Base-by-base conservation (phyloP, 1,140 invertebrate species). In the Micrasema minimum region DNA sequence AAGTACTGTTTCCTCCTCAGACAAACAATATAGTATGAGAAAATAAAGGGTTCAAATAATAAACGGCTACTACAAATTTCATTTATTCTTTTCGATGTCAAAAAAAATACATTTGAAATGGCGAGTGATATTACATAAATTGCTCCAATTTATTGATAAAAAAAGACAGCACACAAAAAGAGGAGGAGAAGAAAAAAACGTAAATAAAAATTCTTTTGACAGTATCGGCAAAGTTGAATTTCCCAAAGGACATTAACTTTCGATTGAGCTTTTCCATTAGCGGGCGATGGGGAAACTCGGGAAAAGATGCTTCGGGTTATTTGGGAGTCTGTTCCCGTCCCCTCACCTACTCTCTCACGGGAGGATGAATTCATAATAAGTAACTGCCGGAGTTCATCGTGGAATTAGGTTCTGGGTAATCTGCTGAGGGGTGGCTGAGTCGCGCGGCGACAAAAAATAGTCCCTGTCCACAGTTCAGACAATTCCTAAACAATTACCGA, bases 201-300 rank as follows among this genome's bases (percentile, higher is more conserved):
- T 72, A 75, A 75, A 75, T 74, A 74, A 75, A 74, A 75, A 75
- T 71, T 75, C 73, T 75, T 75, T 75, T 75, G 73, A 75, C 73
- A 75, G 66, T 72, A 75, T 75, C 69, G 73, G 62, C 73, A 72
- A 75, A 75, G 73, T 75, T 75, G 70, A 75, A 75, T 75, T 75
- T 75, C 73, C 73, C 73, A 72, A 72, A 75, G 73, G 73, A 75
- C 73, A 72, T 75, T 75, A 75, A 75, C 69, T 75, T 75, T 75
- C 73, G 73, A 75, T 75, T 75, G 73, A 72, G 73, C 65, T 71
- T 75, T 75, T 75, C 73, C 73, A 75, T 75, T 75, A 75, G 73
- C 73, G 69, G 64, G 38, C 26, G 26, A 31, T 22, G 65, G 53
- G 69, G 53, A 57, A 66, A 70, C 45, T 51, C 46, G 51, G 73